These are phyloP conservation scores for Zosterops lateralis DNA, from an alignment of 2,113 vertebrate species.

Conservation along the genomic window DNA sequence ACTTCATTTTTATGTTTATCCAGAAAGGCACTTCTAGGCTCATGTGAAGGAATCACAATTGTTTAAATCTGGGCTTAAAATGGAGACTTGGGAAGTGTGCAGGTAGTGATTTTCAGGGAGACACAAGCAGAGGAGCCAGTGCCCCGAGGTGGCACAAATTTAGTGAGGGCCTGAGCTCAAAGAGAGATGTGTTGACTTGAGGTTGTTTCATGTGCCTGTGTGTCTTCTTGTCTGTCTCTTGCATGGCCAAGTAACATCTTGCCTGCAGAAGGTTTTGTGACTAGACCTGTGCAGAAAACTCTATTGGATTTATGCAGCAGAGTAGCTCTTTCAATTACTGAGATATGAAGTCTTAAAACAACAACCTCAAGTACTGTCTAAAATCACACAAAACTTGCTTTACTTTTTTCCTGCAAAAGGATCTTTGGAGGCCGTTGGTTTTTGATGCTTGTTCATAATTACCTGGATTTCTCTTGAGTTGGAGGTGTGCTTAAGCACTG, in stretches of 20 bases:
- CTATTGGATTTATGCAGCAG: neutral
- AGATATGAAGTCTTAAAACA: neutral
- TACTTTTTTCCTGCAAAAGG: neutral
- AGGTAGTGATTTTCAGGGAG: neutral
- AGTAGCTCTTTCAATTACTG: neutral
- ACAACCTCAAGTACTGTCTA: neutral
- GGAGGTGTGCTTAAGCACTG: neutral
- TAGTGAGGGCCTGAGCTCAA: neutral
- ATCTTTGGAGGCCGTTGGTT: neutral
- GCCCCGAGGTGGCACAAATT: neutral
- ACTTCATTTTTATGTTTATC: constrained; percentile 15
- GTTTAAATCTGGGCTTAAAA: neutral
- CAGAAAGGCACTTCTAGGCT: neutral
- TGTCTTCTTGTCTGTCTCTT: neutral
- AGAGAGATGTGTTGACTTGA: neutral
- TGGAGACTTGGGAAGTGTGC: neutral
- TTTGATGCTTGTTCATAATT: neutral
- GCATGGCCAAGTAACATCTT: neutral
- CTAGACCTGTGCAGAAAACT: neutral
- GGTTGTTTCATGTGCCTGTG: neutral
- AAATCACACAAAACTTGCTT: neutral
- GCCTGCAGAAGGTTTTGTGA: neutral
- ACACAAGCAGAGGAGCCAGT: neutral
- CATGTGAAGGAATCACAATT: neutral
- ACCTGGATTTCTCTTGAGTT: neutral